Evolutionary conservation across 2,797 vertebrate species (phyloP).

Genomic region (Denticeps clupeoides): DNA sequence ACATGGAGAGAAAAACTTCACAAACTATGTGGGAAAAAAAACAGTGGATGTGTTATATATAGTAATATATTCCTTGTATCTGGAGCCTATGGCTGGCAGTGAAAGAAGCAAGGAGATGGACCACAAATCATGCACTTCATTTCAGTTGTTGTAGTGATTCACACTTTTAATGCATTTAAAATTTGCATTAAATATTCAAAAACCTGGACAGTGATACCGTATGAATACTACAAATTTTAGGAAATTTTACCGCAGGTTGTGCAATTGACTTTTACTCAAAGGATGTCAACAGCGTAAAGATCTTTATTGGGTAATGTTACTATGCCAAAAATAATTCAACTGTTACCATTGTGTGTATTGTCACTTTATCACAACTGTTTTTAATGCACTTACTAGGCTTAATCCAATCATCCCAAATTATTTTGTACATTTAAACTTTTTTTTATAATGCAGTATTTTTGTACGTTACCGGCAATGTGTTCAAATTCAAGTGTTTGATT

Average conservation of each 20-base stretch:
- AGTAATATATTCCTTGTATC: constrained; percentile 35
- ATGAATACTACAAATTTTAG: constrained; percentile 40
- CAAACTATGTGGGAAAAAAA: no score
- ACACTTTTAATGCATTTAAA: no score
- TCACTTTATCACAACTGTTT: constrained; percentile 34
- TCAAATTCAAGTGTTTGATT: constrained; percentile 3
- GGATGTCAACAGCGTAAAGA: constrained; percentile 7
- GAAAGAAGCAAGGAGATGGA: constrained; percentile 24
- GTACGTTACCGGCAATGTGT: constrained; percentile 31
- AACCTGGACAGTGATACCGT: constrained; percentile 17
- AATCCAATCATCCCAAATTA: constrained; percentile 17
- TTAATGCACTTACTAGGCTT: constrained; percentile 40
- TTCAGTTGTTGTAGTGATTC: no score
- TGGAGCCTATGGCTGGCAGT: constrained; percentile 22
- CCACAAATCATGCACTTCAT: constrained; percentile 54
- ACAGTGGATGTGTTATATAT: constrained; percentile 32
- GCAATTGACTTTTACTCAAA: constrained; percentile 45
- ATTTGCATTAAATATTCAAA: background rate
- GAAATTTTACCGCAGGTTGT: constrained; percentile 41
- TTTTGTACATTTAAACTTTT: constrained; percentile 16
- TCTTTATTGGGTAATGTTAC: constrained; percentile 42
- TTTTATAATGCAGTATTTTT: constrained; percentile 30
- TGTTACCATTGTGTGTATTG: constrained; percentile 36
- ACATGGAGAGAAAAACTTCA: constrained; percentile 41
- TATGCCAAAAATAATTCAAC: constrained; percentile 51